Evolutionary conservation across 2,113 vertebrate genomes (phyloP).

Genomic region (Camelus dromedarius): DNA sequence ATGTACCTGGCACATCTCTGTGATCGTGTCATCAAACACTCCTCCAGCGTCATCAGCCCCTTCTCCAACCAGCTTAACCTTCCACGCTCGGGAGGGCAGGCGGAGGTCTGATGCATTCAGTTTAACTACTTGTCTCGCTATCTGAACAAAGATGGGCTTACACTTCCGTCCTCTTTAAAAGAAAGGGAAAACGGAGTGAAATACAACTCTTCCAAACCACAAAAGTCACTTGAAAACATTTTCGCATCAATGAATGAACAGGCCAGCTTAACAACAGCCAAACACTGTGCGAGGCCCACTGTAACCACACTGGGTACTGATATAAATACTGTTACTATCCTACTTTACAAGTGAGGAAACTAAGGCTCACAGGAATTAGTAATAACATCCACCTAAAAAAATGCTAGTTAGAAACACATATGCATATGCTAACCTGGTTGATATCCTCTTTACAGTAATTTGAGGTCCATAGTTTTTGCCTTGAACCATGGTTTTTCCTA

Average conservation of each 20-base stretch:
- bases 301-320: not conserved
- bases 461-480: slow-evolving; percentile 94
- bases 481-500: slow-evolving; percentile 94
- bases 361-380: not conserved
- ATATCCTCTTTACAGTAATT: slow-evolving; percentile 93
- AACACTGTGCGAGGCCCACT: not conserved
- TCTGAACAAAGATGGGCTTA: slow-evolving; percentile 94
- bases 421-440: slow-evolving; percentile 88
- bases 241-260: not conserved
- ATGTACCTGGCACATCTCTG: slow-evolving; percentile 93
- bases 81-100: slow-evolving; percentile 92
- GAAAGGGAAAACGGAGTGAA: slow-evolving; percentile 48
- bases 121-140: slow-evolving; percentile 93
- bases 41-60: slow-evolving; percentile 93
- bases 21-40: slow-evolving; percentile 94
- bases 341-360: not conserved
- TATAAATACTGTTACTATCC: not conserved
- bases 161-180: slow-evolving; percentile 90
- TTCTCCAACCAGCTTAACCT: slow-evolving; percentile 93
- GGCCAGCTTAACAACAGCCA: not conserved
- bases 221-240: not conserved
- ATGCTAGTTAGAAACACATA: not conserved
- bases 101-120: slow-evolving; percentile 93
- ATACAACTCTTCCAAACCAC: not conserved
- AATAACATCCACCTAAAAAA: not conserved